Conservation (phyloP, 2,797 vertebrate species). For the Trachops cirrhosus region DNA sequence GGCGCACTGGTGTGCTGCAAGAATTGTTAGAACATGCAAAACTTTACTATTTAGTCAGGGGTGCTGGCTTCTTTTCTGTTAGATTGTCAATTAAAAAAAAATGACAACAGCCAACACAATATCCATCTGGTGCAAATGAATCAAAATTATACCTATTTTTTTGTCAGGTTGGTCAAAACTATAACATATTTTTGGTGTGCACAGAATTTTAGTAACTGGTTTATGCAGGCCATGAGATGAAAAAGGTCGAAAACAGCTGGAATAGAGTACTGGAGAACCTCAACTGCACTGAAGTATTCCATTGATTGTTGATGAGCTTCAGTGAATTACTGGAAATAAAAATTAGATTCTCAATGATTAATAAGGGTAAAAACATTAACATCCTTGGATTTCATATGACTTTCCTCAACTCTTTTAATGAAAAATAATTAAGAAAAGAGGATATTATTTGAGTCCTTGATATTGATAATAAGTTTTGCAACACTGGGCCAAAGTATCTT, state of each 20-base stretch:
- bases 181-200: background rate
- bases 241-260: background rate
- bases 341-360: background rate
- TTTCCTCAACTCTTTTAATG: background rate
- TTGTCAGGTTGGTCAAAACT: background rate
- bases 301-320: background rate
- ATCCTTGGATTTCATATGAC: background rate
- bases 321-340: background rate
- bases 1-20: background rate
- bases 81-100: background rate
- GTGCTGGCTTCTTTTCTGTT: background rate
- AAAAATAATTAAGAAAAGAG: background rate
- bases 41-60: background rate
- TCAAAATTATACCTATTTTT: background rate
- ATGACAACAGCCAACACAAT: background rate
- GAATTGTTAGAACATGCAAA: background rate
- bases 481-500: background rate
- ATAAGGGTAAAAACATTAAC: background rate
- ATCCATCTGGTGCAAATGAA: background rate
- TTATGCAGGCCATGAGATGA: background rate
- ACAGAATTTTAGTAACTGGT: background rate
- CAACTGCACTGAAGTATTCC: background rate
- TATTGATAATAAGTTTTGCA: background rate
- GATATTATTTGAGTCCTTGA: background rate
- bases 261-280: background rate